A percentile compares a stretch with the other conserved stretches of the same genome.
These are phyloP conservation scores for Manduca sexta DNA, from an alignment of 1,140 invertebrate genomes.

Conservation along the genomic window DNA sequence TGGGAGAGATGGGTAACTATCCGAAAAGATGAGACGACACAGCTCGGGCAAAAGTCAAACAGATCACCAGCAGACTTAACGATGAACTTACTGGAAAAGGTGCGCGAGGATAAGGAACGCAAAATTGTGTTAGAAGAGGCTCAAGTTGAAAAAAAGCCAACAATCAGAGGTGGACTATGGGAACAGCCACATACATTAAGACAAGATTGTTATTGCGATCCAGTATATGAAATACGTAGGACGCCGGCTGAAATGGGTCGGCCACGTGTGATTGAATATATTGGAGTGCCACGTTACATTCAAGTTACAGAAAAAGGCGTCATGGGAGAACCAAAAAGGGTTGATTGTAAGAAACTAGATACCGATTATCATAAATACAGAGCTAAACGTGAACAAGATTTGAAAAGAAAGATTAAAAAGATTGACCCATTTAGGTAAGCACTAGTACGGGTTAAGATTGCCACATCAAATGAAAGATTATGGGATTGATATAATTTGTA, in stretches of 20 bases:
- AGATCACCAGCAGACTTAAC: slow-evolving; percentile 40
- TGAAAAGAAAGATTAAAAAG: slow-evolving; percentile 35
- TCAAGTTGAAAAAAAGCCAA: slow-evolving; percentile 38
- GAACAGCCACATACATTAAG: slow-evolving; percentile 45
- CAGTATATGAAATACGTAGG: slow-evolving; percentile 37
- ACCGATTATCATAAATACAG: slow-evolving; percentile 37
- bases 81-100: slow-evolving; percentile 49
- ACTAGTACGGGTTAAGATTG: too few relatives aligned
- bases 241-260: slow-evolving; percentile 37
- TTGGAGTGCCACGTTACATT: slow-evolving; percentile 56
- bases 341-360: slow-evolving; percentile 29
- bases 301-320: slow-evolving; percentile 51
- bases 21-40: slow-evolving; percentile 42
- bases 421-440: slow-evolving; percentile 52
- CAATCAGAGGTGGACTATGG: slow-evolving; percentile 40
- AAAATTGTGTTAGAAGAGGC: slow-evolving; percentile 50
- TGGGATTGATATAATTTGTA: neutral
- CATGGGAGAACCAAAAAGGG: slow-evolving; percentile 25
- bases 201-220: slow-evolving; percentile 45
- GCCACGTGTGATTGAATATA: slow-evolving; percentile 46
- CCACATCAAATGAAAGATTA: too few relatives aligned
- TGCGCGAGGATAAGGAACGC: slow-evolving; percentile 46
- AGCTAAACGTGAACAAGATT: slow-evolving; percentile 34
- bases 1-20: slow-evolving; percentile 65
- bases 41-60: slow-evolving; percentile 27